phyloP scores from a whole-genome alignment of 2,888 invertebrate species.

The Sinelater perroti region DNA sequence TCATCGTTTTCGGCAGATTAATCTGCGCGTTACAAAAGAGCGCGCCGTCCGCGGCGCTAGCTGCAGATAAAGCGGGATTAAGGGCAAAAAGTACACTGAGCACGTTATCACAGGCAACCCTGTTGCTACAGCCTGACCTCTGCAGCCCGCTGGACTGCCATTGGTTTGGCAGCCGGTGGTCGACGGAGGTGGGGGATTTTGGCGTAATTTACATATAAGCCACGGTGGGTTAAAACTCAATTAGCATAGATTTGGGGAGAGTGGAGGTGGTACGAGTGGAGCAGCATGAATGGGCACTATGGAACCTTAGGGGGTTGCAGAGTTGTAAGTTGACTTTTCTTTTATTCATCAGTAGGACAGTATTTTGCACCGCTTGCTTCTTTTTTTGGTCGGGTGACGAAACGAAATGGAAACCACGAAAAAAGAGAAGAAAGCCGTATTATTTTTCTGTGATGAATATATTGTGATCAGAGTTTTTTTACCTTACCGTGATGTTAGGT shows the following conservation, averaged over 20 bases:
- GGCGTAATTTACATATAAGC: constrained; percentile 20
- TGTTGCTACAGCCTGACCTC: constrained; percentile 22
- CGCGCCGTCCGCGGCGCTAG: too few relatives aligned
- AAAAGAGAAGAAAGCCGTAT: too few relatives aligned
- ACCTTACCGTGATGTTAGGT: too few relatives aligned
- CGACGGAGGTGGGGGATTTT: constrained; percentile 9
- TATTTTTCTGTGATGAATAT: too few relatives aligned
- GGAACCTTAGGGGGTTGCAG: constrained; percentile 6
- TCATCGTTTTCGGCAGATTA: too few relatives aligned
- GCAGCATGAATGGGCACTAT: constrained; percentile 10
- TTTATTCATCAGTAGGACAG: too few relatives aligned
- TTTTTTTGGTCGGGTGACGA: too few relatives aligned
- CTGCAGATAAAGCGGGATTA: too few relatives aligned
- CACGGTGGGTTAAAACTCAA: constrained; percentile 13
- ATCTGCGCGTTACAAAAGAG: too few relatives aligned
- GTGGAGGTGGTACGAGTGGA: constrained; percentile 6
- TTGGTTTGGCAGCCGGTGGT: constrained; percentile 22
- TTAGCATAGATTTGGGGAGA: constrained; percentile 22
- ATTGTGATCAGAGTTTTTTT: too few relatives aligned
- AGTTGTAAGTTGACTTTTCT: constrained; percentile 5
- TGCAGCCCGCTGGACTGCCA: constrained; percentile 26
- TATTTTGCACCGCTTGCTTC: too few relatives aligned
- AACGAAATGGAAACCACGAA: too few relatives aligned
- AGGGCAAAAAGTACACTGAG: constrained; percentile 11
- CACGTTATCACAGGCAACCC: background rate